Evolutionary conservation across 1,140 invertebrate species (phyloP).

Genomic region (Epicauta chinensis): DNA sequence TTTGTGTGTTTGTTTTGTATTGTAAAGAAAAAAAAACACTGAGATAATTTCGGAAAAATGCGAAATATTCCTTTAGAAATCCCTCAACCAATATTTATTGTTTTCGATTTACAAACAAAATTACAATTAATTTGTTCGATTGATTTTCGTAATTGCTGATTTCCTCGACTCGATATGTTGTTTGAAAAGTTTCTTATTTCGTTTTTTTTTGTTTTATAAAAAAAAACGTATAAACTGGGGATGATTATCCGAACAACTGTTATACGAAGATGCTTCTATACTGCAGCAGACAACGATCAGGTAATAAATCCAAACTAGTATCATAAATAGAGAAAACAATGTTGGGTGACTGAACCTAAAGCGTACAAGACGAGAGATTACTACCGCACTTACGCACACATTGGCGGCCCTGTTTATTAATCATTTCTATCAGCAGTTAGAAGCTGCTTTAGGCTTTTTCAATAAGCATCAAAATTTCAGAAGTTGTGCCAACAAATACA

Average conservation of each 20-base stretch:
- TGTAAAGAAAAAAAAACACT: neutral
- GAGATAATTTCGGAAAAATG: too few relatives aligned
- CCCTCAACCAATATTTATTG: conserved; percentile 19
- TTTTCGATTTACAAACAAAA: conserved; percentile 24
- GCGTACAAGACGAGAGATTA: conserved; percentile 1
- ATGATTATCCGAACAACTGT: conserved; percentile 30
- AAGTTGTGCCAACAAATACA: too few relatives aligned
- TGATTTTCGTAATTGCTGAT: conserved; percentile 28
- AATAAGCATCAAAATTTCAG: too few relatives aligned
- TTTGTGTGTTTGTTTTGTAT: neutral
- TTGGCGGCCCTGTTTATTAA: too few relatives aligned
- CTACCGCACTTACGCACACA: conserved; percentile 9
- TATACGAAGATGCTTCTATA: conserved; percentile 19
- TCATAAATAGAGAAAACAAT: conserved; percentile 29
- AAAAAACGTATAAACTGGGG: conserved; percentile 26
- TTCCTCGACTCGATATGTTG: conserved; percentile 24
- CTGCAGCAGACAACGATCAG: conserved; percentile 22
- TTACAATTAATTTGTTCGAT: conserved; percentile 35
- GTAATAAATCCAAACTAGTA: conserved; percentile 21
- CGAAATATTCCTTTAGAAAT: neutral
- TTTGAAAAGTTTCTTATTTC: conserved; percentile 3
- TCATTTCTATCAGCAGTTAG: too few relatives aligned
- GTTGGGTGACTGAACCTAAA: conserved; percentile 28
- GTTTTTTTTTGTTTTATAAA: neutral
- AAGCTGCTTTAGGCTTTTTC: too few relatives aligned